These are phyloP conservation scores for Omphaloscelis lunosa DNA, from an alignment of 2,888 invertebrate genomes.

Conservation along the genomic window DNA sequence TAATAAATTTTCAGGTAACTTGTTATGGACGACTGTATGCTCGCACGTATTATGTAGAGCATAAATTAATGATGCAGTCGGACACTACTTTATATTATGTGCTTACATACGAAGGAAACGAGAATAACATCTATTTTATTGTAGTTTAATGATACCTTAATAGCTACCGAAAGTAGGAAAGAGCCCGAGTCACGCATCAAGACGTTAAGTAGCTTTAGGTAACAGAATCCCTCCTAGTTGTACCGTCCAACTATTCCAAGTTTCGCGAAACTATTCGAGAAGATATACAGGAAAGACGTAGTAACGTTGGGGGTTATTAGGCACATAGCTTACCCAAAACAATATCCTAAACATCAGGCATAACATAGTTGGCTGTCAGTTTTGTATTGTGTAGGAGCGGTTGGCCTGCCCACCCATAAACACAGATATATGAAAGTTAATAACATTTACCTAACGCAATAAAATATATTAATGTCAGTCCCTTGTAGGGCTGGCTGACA, in stretches of 20 bases:
- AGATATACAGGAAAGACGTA: constrained; percentile 49
- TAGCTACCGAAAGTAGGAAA: constrained; percentile 23
- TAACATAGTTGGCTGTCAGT: constrained; percentile 57
- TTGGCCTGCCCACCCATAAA: constrained; percentile 69
- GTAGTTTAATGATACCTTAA: constrained; percentile 27
- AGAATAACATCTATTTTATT: constrained; percentile 43
- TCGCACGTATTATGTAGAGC: constrained; percentile 38
- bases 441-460: constrained; percentile 79
- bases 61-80: constrained; percentile 47
- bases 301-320: constrained; percentile 58
- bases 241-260: constrained; percentile 51
- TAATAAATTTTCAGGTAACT: constrained; percentile 51
- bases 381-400: constrained; percentile 60
- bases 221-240: constrained; percentile 46
- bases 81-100: constrained; percentile 19
- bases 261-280: constrained; percentile 54
- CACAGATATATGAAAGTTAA: constrained; percentile 80
- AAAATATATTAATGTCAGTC: constrained; percentile 82
- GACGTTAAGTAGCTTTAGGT: constrained; percentile 48
- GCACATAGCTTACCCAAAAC: constrained; percentile 60
- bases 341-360: constrained; percentile 65
- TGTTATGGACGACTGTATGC: constrained; percentile 44
- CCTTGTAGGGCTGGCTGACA: constrained; percentile 67
- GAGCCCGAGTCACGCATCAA: constrained; percentile 46
- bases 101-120: constrained; percentile 31